A percentile compares a stretch with the other conserved stretches of the same genome.
These are phyloP conservation scores for Menura novaehollandiae DNA, from an alignment of 2,113 vertebrate species.

Conservation along the genomic window DNA sequence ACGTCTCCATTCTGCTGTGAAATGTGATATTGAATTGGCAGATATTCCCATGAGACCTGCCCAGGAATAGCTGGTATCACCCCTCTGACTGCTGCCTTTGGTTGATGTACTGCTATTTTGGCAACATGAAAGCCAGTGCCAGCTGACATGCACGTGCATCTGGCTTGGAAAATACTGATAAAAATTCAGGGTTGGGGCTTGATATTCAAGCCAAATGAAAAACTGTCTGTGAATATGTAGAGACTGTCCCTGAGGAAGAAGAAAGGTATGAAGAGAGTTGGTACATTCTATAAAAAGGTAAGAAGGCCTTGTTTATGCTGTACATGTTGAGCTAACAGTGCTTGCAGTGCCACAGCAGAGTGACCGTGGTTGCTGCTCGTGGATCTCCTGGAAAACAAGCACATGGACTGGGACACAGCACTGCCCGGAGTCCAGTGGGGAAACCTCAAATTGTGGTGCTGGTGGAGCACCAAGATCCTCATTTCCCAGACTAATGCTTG, in stretches of 20 bases:
- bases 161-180: neutral
- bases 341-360: neutral
- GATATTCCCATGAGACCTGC: neutral
- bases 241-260: neutral
- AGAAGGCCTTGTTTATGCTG: neutral
- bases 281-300: neutral
- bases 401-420: too few relatives aligned
- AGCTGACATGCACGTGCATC: neutral
- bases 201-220: neutral
- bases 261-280: neutral
- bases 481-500: rapidly evolving
- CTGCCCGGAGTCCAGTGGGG: neutral
- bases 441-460: neutral
- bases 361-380: rapidly evolving
- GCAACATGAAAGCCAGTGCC: neutral
- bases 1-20: neutral
- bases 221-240: neutral
- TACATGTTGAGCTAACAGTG: rapidly evolving
- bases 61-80: neutral
- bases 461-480: neutral
- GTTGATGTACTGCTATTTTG: neutral
- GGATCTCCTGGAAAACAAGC: neutral
- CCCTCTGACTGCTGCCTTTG: neutral
- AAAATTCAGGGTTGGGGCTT: neutral
- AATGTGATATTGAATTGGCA: neutral